Base-by-base conservation (phyloP, 2,113 vertebrate genomes). In the Hippocampus comes region DNA sequence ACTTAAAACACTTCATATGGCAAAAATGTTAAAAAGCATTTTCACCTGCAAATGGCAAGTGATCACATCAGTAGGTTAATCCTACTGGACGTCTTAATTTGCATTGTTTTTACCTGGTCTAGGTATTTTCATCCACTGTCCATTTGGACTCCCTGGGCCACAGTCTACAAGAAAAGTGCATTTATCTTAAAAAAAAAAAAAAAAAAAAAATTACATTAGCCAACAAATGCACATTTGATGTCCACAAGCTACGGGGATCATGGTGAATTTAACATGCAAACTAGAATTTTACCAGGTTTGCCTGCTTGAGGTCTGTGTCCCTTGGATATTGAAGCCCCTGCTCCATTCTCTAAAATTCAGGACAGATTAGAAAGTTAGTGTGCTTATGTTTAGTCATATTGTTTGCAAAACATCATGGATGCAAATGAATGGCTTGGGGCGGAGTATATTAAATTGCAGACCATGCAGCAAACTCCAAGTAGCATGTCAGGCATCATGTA, bases 101-200 rank as follows among this genome's bases (percentile, higher is more conserved):
- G 21, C 5, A 57, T 10, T 66, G 49, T n/a, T 56, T 46, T 89
- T 87, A 92, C 91, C 91, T 48, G 88, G 76, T 83, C 74, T 74
- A 10, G 88, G 83, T 55, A 92, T 82, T 80, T 92, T 90, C 77
- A 92, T 86, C 89, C 91, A 90, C 41, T 91, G 90, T 78, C 92
- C 90, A 64, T 86, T 87, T 59, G 87, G 82, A 63, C 77, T 64
- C 77, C 88, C 87, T 23, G 83, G 86, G 76, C 84, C 86, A 83
- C 90, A 92, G 70, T 91, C 90, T 93, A 46, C 43, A 27, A 25
- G 0, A 46, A 66, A 42, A 46, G 8, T 17, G 42, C 23, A 12
- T 27, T 59, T 15, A 15, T 59, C 5, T 27, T 55, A 9, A 9
- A 12, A 30, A 27, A 59, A 15, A 27, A 17, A 17, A 5, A 21